Evolutionary conservation across 2,888 invertebrate genomes (phyloP), one percentile per base, ranked within the genome.

Genomic region (Augochlorella aurata): DNA sequence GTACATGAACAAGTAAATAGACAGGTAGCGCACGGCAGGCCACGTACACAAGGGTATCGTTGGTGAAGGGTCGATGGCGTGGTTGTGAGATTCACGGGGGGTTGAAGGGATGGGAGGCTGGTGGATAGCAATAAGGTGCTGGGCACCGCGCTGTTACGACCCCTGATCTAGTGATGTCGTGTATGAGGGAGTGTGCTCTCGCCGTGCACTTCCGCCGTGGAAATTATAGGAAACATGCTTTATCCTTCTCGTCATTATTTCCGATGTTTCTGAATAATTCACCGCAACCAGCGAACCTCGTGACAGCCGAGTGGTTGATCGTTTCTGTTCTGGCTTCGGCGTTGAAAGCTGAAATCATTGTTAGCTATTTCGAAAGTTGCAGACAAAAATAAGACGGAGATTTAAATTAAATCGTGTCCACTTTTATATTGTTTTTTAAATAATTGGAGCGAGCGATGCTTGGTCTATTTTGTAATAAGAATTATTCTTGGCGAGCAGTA

Each of bases 111-210:
- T 79, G 84, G 85, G 77, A 79, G 79, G 87, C 86, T 84, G 89
- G 89, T 87, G 88, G 90, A 89, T 88, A 88, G 91, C 91, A 91
- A 92, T 92, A 92, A 92, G 91, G 91, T 87, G 90, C 88, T 90
- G 90, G 90, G 91, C 89, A 92, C 92, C 92, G 90, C 92, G 92
- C 91, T 88, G 92, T 92, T 92, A 92, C 92, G 92, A 92, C 89
- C 91, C 90, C 90, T 92, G 91, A 92, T 92, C 92, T 92, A 84
- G 88, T 90, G 83, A 87, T 87, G 75, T 83, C 81, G 77, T 77
- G 72, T 81, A 73, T 73, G 82, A 73, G 72, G 69, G 73, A 76
- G 69, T 24, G 38, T 63, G 72, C 76, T 58, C 38, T 47, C 14
- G 18, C n/a, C 71, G 61, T 50, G 82, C 70, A 67, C 58, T 49